phyloP scores from a whole-genome alignment of 2,888 invertebrate genomes.

The Hoplodrina blanda region DNA sequence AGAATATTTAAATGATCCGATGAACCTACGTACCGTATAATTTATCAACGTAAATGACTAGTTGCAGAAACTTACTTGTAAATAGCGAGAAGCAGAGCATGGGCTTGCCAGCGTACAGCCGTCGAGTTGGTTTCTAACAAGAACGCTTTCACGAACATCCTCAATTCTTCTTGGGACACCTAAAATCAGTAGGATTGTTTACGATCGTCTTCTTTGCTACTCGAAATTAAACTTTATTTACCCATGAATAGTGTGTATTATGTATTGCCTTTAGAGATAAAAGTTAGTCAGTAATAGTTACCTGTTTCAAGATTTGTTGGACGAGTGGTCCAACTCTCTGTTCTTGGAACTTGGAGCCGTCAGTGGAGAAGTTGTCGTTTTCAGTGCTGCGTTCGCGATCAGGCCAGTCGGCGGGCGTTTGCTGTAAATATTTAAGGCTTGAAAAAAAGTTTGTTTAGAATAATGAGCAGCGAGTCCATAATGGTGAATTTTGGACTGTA shows the following conservation, averaged over 20 bases:
- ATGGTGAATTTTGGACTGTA: background rate
- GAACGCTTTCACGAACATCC: conserved; percentile 96
- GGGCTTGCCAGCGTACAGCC: conserved; percentile 98
- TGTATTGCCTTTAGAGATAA: background rate
- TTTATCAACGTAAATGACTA: background rate
- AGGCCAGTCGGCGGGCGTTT: conserved; percentile 79
- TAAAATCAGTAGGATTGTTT: conserved; percentile 52
- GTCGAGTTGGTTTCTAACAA: conserved; percentile 98
- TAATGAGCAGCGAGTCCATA: background rate
- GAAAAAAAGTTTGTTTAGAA: background rate
- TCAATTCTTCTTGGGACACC: conserved; percentile 92
- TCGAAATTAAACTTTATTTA: background rate
- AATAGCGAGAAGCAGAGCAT: conserved; percentile 95
- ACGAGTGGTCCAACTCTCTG: conserved; percentile 85
- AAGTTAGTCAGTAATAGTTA: conserved; percentile 42
- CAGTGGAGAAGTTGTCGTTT: conserved; percentile 84
- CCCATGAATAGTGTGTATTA: background rate
- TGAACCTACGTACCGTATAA: too few species aligned
- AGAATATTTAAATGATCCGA: too few species aligned
- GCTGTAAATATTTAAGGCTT: background rate
- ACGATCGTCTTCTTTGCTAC: background rate
- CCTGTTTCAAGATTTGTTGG: conserved; percentile 87
- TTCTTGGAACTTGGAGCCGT: conserved; percentile 88
- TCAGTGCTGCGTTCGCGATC: conserved; percentile 88
- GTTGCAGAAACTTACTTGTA: conserved; percentile 91